Percentiles rank a stretch among this genome's conserved stretches.
These are phyloP conservation scores for Indicator maculatus DNA, from an alignment of 2,113 vertebrate genomes.

Conservation along the genomic window DNA sequence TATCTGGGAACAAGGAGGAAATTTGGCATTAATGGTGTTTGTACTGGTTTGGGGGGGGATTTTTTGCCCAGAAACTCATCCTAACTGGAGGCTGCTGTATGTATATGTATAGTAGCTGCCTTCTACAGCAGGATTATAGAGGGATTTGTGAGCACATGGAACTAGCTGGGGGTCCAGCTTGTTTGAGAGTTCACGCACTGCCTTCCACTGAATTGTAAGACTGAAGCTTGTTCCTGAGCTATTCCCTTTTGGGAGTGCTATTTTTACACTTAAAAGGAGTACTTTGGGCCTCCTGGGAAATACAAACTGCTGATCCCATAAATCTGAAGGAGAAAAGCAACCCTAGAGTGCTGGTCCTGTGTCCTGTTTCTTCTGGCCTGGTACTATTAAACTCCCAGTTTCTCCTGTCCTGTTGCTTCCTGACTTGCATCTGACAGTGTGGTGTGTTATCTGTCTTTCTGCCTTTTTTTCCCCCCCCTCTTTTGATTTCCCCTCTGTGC, in stretches of 20 bases:
- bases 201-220: not conserved
- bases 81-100: not conserved
- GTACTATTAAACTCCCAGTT: not conserved
- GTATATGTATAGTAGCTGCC: not conserved
- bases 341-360: not conserved
- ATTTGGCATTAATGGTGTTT: not conserved
- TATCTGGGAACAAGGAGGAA: not conserved
- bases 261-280: not conserved
- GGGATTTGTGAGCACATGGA: not conserved
- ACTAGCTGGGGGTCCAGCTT: not conserved
- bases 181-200: not conserved
- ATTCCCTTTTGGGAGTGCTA: not conserved
- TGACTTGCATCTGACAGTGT: not conserved
- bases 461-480: accelerated
- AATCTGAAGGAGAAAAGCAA: not conserved
- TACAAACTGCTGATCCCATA: not conserved
- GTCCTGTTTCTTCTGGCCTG: not conserved
- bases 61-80: not conserved
- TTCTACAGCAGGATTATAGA: not conserved
- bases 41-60: not conserved
- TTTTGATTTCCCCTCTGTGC: accelerated
- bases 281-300: not conserved
- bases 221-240: not conserved
- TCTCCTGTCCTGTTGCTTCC: not conserved
- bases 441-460: too few relatives aligned